phyloP scores from a whole-genome alignment of 1,140 invertebrate genomes.

The Yoshiicerus persimilis region DNA sequence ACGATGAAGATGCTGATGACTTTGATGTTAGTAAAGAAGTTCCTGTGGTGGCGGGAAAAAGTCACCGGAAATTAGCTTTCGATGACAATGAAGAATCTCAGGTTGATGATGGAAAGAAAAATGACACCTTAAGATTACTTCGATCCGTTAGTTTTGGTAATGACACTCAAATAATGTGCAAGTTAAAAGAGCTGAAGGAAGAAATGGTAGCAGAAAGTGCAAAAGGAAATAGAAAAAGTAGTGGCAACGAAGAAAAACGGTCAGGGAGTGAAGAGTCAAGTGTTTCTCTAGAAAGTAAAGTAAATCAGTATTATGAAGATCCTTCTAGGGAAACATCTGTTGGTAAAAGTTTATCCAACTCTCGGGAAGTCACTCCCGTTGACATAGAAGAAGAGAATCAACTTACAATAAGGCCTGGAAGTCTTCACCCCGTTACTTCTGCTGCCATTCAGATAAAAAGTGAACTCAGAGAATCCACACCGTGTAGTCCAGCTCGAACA shows the following conservation, averaged over 20 bases:
- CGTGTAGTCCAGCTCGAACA: slow-evolving; percentile 65
- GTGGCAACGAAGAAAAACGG: background rate
- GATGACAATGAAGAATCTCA: background rate
- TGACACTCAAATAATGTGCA: slow-evolving; percentile 72
- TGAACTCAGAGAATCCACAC: slow-evolving; percentile 51
- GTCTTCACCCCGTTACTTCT: slow-evolving; percentile 36
- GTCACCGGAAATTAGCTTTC: slow-evolving; percentile 38
- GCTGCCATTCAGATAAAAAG: slow-evolving; percentile 48
- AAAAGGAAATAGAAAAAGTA: background rate
- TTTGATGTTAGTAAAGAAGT: slow-evolving; percentile 11
- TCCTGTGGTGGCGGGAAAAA: background rate
- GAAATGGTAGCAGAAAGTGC: slow-evolving; percentile 30
- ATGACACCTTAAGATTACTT: slow-evolving; percentile 49
- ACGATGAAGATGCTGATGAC: slow-evolving; percentile 36
- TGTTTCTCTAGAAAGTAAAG: slow-evolving; percentile 42
- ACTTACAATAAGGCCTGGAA: background rate
- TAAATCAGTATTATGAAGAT: slow-evolving; percentile 47
- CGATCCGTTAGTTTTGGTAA: slow-evolving; percentile 73
- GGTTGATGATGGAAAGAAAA: background rate
- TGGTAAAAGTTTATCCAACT: slow-evolving; percentile 27
- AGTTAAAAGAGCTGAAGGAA: slow-evolving; percentile 60
- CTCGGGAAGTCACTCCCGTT: slow-evolving; percentile 42
- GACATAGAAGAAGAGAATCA: slow-evolving; percentile 29
- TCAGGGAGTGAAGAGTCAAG: slow-evolving; percentile 41
- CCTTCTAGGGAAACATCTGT: slow-evolving; percentile 41